These are phyloP conservation scores for Eugnorisma glareosa DNA, from an alignment of 2,888 invertebrate genomes.

Conservation along the genomic window DNA sequence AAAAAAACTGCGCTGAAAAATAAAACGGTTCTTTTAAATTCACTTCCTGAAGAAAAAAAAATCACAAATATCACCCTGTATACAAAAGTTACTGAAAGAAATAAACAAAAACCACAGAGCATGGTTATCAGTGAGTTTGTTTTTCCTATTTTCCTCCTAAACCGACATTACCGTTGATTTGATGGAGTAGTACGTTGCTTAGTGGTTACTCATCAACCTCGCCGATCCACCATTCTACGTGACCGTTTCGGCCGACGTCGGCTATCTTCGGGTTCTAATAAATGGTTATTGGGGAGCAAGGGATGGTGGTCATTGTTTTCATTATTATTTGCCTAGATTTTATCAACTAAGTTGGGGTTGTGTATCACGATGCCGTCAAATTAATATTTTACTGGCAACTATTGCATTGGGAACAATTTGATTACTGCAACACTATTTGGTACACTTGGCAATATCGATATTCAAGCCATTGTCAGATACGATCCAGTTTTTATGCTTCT, in stretches of 20 bases:
- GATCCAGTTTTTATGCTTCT: neutral
- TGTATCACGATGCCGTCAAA: neutral
- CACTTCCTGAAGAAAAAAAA: neutral
- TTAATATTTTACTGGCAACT: neutral
- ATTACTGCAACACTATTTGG: neutral
- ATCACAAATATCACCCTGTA: neutral
- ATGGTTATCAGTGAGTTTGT: slow-evolving; percentile 10
- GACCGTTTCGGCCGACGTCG: slow-evolving; percentile 56
- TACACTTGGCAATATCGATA: neutral
- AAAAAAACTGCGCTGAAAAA: neutral
- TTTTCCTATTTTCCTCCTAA: slow-evolving; percentile 32
- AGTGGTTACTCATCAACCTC: slow-evolving; percentile 43
- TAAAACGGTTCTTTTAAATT: neutral
- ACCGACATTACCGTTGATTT: slow-evolving; percentile 57
- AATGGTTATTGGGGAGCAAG: slow-evolving; percentile 33
- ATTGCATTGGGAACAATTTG: neutral
- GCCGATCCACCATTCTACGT: slow-evolving; percentile 59
- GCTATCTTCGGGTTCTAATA: slow-evolving; percentile 39
- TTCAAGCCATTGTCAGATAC: neutral
- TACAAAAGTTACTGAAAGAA: neutral
- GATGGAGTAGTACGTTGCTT: slow-evolving; percentile 35
- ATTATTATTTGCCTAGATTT: slow-evolving; percentile 1
- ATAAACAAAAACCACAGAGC: neutral
- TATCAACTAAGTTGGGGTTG: neutral
- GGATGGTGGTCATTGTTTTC: slow-evolving; percentile 13